A percentile compares a stretch with the other conserved stretches of the same genome.
phyloP scores from a whole-genome alignment of 2,888 invertebrate genomes.

The Torymus texanus region DNA sequence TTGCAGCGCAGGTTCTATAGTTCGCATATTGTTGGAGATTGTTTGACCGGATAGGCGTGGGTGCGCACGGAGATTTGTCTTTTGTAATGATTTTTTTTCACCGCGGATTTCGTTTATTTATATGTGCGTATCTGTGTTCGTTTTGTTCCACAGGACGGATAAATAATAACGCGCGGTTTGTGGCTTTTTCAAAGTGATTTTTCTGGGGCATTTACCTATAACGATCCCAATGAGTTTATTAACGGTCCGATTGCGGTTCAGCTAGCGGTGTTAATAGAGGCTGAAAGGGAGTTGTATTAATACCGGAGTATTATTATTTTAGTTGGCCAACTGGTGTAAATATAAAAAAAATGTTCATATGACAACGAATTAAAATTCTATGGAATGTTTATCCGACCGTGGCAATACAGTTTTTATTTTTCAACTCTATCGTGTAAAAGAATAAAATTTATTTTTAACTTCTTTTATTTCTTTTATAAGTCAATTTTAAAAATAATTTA shows the following conservation, averaged over 20 bases:
- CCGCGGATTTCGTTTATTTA: constrained; percentile 25
- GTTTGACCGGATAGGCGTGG: constrained; percentile 23
- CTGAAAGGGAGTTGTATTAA: no score
- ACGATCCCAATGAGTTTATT: constrained; percentile 10
- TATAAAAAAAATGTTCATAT: no score
- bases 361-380: no score
- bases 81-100: constrained; percentile 41
- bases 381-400: no score
- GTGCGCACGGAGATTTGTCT: constrained; percentile 21
- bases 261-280: neutral
- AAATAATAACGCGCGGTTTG: constrained; percentile 19
- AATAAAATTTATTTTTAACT: no score
- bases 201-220: neutral
- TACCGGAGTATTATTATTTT: no score
- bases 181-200: constrained; percentile 3
- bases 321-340: no score
- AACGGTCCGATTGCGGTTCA: neutral
- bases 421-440: no score
- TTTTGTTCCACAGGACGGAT: neutral
- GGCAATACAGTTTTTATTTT: no score
- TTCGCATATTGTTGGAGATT: constrained; percentile 41
- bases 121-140: neutral
- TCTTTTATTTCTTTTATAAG: no score
- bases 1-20: constrained; percentile 24
- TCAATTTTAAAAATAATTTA: no score